Base-by-base conservation (phyloP, 2,113 vertebrate species). In the Plecotus auritus region DNA sequence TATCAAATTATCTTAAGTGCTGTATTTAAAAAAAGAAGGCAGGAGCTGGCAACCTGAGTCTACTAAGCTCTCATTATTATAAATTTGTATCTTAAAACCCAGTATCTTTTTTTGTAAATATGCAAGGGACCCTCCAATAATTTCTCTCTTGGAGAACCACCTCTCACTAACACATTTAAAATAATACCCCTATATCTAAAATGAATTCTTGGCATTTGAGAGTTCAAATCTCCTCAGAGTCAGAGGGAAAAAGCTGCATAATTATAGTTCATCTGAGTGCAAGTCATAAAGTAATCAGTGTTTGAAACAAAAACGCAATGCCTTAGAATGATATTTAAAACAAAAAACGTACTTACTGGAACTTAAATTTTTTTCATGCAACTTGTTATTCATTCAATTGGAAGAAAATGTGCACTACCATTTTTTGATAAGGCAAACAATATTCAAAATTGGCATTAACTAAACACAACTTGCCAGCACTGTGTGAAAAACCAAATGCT, bases 401-500 rank as follows among this genome's bases (percentile, higher is more conserved):
- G 88, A 93, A 91, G 81, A 97, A 93, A 73, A 77, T 47, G 69
- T 81, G 69, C 6, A 54, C 70, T 69, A 35, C 22, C 7, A 66
- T 66, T 69, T 82, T 85, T 82, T 49, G 83, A 85, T 95, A 96
- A 89, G 86, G 83, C 49, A 77, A 76, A 91, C 0, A 77, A 51
- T 84, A 72, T n/a, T 88, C 70, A 67, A 74, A 77, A 95, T 17
- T 90, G 70, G 40, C 80, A 78, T 93, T 59, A 94, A 98, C 96
- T 80, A 92, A 94, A 97, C 97, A 98, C 97, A 96, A 98, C 51
- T 90, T 96, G 94, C 74, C 97, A 92, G 97, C 95, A 97, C 97
- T 93, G 97, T 96, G 97, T 98, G 98, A 98, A 98, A 98, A 98
- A 99, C 97, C 98, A 97, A 98, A 98, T 97, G 98, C 97, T 98